Evolutionary conservation across 2,113 vertebrate species (phyloP).

Genomic region (Candoia aspera): DNA sequence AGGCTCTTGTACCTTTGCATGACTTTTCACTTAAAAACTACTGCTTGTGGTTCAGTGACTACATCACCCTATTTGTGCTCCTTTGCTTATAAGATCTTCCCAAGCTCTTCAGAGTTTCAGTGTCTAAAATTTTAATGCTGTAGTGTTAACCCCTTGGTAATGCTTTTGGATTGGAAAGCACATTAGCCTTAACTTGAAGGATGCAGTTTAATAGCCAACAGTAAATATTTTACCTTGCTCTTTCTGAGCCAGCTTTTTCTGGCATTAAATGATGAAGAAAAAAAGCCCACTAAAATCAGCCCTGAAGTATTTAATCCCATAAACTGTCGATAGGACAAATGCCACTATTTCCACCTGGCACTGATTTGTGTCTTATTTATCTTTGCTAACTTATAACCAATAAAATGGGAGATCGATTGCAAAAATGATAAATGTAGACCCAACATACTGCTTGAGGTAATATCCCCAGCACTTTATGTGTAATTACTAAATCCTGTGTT

Average conservation of each 20-base stretch:
- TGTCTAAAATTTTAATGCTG: constrained; percentile 70
- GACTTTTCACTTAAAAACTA: constrained; percentile 88
- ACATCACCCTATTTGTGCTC: constrained; percentile 73
- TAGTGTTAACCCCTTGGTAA: constrained; percentile 63
- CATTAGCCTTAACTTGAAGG: constrained; percentile 67
- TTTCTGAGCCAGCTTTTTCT: constrained; percentile 50
- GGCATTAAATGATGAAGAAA: background rate
- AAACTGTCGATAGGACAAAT: constrained; percentile 39
- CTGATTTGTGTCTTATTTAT: constrained; percentile 47
- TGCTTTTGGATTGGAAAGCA: constrained; percentile 66
- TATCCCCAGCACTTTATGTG: background rate
- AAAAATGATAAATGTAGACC: background rate
- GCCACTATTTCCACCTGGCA: constrained; percentile 34
- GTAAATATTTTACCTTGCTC: constrained; percentile 69
- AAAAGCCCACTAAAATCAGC: constrained; percentile 16
- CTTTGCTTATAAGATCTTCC: constrained; percentile 61
- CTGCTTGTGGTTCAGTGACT: constrained; percentile 78
- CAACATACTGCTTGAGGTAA: background rate
- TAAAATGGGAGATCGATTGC: constrained; percentile 9
- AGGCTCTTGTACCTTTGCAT: constrained; percentile 83
- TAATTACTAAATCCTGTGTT: constrained; percentile 13
- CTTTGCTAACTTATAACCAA: constrained; percentile 5
- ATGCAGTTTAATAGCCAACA: constrained; percentile 65
- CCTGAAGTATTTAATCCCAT: constrained; percentile 43
- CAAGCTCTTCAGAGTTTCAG: constrained; percentile 58